phyloP scores from a whole-genome alignment of 2,113 vertebrate species.

The Illadopsis cleaveri region DNA sequence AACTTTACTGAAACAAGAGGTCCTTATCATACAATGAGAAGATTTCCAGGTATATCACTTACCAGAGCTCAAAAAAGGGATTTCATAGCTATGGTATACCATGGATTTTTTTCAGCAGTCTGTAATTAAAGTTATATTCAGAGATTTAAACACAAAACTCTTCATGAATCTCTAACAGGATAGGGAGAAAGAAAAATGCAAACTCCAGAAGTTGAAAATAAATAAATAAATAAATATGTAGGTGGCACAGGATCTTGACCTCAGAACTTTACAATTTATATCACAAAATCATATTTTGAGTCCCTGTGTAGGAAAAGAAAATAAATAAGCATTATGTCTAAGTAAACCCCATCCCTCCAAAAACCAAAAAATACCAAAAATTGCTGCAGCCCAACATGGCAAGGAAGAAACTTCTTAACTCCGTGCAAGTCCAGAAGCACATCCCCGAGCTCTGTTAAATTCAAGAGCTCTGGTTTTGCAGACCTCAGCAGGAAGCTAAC shows the following conservation, averaged over 20 bases:
- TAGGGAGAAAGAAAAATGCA: neutral
- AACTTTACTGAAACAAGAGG: neutral
- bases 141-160: neutral
- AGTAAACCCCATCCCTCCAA: neutral
- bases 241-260: neutral
- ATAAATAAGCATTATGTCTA: neutral
- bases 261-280: neutral
- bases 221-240: neutral
- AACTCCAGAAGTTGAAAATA: neutral
- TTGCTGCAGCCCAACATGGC: neutral
- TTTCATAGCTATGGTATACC: neutral
- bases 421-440: neutral
- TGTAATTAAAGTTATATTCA: neutral
- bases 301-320: neutral
- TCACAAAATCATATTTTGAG: neutral
- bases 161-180: neutral
- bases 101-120: neutral
- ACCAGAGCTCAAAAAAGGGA: neutral
- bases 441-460: neutral
- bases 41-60: neutral
- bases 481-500: constrained; percentile 13
- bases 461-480: neutral
- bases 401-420: neutral
- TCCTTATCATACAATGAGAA: neutral
- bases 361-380: neutral